Conservation (phyloP, 2,888 invertebrate species). For the Eupithecia dodoneata region DNA sequence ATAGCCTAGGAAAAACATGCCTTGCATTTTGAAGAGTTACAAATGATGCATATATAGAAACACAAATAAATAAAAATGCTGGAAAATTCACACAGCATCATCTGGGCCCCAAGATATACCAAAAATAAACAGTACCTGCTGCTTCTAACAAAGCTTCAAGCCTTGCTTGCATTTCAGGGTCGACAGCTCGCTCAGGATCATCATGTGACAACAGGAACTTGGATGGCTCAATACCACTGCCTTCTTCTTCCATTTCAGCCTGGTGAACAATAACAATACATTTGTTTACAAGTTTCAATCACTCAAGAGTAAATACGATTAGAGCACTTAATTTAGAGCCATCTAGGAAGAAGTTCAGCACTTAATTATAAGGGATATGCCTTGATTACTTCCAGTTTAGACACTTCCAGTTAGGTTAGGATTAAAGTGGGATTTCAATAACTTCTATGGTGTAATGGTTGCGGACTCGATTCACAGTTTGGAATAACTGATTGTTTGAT, state of each 20-base stretch:
- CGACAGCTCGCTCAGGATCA: conserved; percentile 87
- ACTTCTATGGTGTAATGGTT: neutral
- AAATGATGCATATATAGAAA: neutral
- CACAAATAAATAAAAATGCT: too few species aligned
- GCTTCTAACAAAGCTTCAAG: conserved; percentile 97
- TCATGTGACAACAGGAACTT: conserved; percentile 82
- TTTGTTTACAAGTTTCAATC: neutral
- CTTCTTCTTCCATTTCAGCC: conserved; percentile 83
- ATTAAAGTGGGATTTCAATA: neutral
- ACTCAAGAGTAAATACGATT: neutral
- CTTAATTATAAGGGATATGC: neutral
- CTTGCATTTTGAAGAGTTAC: neutral
- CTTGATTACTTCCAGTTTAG: neutral
- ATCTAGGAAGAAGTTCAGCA: neutral
- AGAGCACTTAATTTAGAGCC: neutral
- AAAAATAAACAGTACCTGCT: conserved; percentile 84
- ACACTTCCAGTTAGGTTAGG: neutral
- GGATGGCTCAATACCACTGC: conserved; percentile 74
- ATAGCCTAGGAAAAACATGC: neutral
- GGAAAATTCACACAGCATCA: too few species aligned
- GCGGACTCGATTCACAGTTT: neutral
- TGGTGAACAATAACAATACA: conserved; percentile 38
- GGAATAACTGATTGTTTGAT: neutral
- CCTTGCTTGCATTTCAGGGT: conserved; percentile 94
- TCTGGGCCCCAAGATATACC: neutral